phyloP scores from a whole-genome alignment of 35 echinoderm and acorn worm genomes.

The Amphiura filiformis region DNA sequence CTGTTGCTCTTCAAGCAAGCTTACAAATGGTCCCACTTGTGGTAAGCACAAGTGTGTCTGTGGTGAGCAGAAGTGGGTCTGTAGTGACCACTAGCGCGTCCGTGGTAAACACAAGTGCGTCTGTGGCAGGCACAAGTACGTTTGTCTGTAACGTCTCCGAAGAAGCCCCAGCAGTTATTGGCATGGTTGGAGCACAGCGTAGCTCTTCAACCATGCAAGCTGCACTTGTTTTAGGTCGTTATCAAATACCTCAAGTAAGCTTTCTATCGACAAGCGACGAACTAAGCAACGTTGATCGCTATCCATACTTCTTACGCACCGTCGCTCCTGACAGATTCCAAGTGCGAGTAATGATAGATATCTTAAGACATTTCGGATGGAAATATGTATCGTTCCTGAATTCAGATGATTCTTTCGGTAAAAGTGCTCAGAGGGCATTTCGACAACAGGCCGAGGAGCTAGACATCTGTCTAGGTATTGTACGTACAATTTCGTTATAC shows the following conservation, averaged over 20 bases:
- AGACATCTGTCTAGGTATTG: slow-evolving; percentile 68
- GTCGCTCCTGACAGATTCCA: slow-evolving; percentile 83
- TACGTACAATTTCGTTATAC: slow-evolving; percentile 28
- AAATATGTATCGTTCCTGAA: slow-evolving; percentile 77
- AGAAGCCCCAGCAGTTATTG: slow-evolving; percentile 21
- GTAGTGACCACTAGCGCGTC: too few relatives aligned
- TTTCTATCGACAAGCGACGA: slow-evolving; percentile 93
- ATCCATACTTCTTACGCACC: slow-evolving; percentile 88
- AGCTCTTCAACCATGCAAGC: slow-evolving; percentile 82
- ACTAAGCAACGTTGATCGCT: slow-evolving; percentile 77
- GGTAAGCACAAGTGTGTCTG: neutral
- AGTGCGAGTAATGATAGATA: slow-evolving; percentile 86
- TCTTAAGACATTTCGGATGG: slow-evolving; percentile 66
- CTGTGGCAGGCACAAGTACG: too few relatives aligned
- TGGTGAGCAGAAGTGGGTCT: too few relatives aligned
- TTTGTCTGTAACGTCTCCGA: neutral
- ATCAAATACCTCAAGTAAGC: slow-evolving; percentile 88
- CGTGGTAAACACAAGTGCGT: too few relatives aligned
- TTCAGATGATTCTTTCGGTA: slow-evolving; percentile 89
- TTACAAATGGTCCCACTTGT: slow-evolving; percentile 79
- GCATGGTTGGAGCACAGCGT: slow-evolving; percentile 82
- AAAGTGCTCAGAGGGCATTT: slow-evolving; percentile 77
- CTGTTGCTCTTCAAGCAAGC: slow-evolving; percentile 58
- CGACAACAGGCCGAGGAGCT: slow-evolving; percentile 15
- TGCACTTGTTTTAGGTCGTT: slow-evolving; percentile 70